Evolutionary conservation across 2,888 invertebrate species (phyloP).

Genomic region (Sesia apiformis): DNA sequence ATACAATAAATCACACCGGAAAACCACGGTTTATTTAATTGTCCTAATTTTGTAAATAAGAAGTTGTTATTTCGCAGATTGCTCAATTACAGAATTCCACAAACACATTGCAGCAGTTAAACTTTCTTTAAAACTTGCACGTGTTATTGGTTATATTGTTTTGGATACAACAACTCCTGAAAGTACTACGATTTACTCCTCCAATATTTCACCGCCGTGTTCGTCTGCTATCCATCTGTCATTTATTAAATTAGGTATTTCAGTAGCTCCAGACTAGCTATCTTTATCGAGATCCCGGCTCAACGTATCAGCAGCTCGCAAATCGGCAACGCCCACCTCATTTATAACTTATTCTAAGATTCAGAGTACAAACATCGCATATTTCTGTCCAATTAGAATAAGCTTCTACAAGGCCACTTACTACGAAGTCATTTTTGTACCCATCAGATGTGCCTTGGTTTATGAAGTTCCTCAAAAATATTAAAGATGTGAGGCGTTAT

Average conservation of each 20-base stretch:
- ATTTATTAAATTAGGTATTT: neutral
- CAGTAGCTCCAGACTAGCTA: neutral
- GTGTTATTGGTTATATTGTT: neutral
- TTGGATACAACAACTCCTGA: neutral
- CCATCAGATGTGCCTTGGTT: neutral
- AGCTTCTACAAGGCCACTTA: neutral
- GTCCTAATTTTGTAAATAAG: too few species aligned
- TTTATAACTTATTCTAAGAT: neutral
- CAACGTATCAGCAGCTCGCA: neutral
- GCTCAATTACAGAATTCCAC: too few species aligned
- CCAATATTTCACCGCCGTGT: neutral
- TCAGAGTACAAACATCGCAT: neutral
- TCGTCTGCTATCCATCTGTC: neutral
- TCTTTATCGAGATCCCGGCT: neutral
- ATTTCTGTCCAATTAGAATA: neutral
- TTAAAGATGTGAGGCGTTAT: too few species aligned
- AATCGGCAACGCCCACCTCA: neutral
- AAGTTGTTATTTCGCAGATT: too few species aligned
- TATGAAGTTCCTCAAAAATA: too few species aligned
- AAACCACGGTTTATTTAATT: too few species aligned
- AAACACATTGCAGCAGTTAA: neutral
- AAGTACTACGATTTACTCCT: neutral
- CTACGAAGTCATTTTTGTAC: neutral
- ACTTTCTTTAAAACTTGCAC: neutral
- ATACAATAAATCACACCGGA: too few species aligned